phyloP scores from a whole-genome alignment of 2,888 invertebrate genomes.

The Eutolmus rufibarbis region DNA sequence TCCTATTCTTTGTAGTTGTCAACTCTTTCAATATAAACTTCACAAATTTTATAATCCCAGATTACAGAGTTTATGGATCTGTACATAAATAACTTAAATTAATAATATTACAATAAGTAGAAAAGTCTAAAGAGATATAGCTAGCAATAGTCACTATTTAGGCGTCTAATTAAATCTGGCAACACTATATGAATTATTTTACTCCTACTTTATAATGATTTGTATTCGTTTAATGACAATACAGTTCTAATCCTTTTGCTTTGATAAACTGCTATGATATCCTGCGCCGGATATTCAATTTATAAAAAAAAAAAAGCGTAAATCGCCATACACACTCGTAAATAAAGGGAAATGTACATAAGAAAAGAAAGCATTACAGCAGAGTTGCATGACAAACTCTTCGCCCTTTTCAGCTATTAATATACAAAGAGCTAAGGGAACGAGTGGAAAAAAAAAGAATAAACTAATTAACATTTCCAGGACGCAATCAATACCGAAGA shows the following conservation, averaged over 20 bases:
- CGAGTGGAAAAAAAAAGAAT: background rate
- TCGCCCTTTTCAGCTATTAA: background rate
- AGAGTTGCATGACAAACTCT: background rate
- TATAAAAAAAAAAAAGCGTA: background rate
- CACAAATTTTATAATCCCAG: no score
- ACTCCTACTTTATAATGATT: background rate
- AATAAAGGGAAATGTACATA: background rate
- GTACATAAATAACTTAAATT: no score
- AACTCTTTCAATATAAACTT: no score
- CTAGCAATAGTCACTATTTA: no score
- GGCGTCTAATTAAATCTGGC: no score
- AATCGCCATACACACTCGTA: background rate
- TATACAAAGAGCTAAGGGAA: background rate
- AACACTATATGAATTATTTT: background rate
- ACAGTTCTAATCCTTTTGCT: background rate
- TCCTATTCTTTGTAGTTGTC: no score
- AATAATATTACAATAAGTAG: no score
- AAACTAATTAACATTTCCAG: constrained; percentile 5
- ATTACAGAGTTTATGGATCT: no score
- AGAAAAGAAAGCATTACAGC: background rate
- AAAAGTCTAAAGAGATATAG: no score
- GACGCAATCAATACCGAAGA: background rate
- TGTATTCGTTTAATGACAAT: background rate
- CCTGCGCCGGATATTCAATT: background rate
- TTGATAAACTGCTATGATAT: background rate